Evolutionary conservation across 1,140 invertebrate species (phyloP), one percentile per base, ranked within the genome.

Genomic region (Neodiprion fabricii): DNA sequence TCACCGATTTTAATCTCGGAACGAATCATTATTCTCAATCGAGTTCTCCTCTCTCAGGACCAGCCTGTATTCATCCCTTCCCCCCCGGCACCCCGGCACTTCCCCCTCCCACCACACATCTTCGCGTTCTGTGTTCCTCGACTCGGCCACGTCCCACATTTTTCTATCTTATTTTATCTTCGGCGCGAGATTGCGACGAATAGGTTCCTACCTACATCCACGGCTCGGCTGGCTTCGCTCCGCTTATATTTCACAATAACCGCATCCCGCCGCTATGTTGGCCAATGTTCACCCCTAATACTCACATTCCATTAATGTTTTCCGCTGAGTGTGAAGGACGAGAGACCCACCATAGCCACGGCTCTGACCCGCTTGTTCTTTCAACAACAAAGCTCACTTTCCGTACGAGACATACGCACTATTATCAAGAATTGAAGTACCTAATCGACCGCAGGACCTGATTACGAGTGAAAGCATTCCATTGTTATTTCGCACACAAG

Each of bases 11-110:
- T 61, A 61, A 61, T 61, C 53, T 61, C 53, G 11, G 53, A 61
- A 61, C 53, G 53, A 61, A 61, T 61, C 53, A 61, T 61, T 61
- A 61, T 61, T 61, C 53, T 61, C 53, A 61, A 61, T 61, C 53
- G 53, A 61, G 53, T 61, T 61, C 53, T 17, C n/a, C 53, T 40
- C 53, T 61, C 53, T 61, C 53, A 61, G 11, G 11, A 61, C 53
- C 28, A 40, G 28, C 28, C 28, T 40, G 28, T 40, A 40, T 40
- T 40, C 28, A 40, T 40, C 28, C 28, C 28, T 40, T 40, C 28
- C 28, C 28, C 28, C 5, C 5, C 28, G 28, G 2, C 28, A 40
- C 28, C 28, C 28, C 28, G 28, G 2, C 28, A 40, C 53, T 61
- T 61, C 53, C 53, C 11, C n/a, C 4, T 17, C 9, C n/a, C n/a